A percentile compares a stretch with the other conserved stretches of the same genome.
Evolutionary conservation across 2,888 invertebrate genomes (phyloP).

Genomic region (Allygus modestus): DNA sequence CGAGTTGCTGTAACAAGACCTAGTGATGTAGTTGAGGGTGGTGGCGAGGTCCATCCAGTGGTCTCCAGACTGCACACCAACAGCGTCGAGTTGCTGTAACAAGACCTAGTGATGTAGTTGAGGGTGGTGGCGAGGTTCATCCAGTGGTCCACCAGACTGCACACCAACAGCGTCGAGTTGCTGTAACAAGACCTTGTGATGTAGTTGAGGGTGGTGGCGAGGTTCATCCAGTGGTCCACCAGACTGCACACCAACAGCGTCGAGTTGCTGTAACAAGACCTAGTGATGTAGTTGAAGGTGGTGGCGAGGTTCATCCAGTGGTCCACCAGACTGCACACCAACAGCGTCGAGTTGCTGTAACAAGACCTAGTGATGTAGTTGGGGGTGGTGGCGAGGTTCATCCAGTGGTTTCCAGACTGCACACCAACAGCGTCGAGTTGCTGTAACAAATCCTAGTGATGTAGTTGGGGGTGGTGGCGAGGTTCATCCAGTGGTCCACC

Average conservation of each 20-base stretch:
- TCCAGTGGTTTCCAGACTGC: slow-evolving; percentile 76
- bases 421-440: slow-evolving; percentile 74
- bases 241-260: slow-evolving; percentile 12
- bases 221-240: slow-evolving; percentile 75
- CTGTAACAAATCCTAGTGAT: slow-evolving; percentile 55
- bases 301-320: slow-evolving; percentile 79
- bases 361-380: slow-evolving; percentile 85
- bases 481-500: slow-evolving; percentile 76
- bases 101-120: slow-evolving; percentile 82
- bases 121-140: slow-evolving; percentile 79
- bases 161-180: slow-evolving; percentile 74
- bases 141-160: slow-evolving; percentile 77
- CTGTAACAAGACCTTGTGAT: slow-evolving; percentile 58
- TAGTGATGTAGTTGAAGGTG: slow-evolving; percentile 85
- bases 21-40: slow-evolving; percentile 83
- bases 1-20: slow-evolving; percentile 71
- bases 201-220: slow-evolving; percentile 82
- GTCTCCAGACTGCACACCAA: slow-evolving; percentile 75
- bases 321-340: slow-evolving; percentile 2
- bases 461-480: slow-evolving; percentile 71
- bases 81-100: slow-evolving; percentile 72
- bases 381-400: slow-evolving; percentile 79
- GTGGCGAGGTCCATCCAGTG: slow-evolving; percentile 79
- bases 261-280: slow-evolving; percentile 73
- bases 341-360: slow-evolving; percentile 28